phyloP scores from a whole-genome alignment of 2,797 vertebrate genomes.

The Tokudaia tokunoshimensis region DNA sequence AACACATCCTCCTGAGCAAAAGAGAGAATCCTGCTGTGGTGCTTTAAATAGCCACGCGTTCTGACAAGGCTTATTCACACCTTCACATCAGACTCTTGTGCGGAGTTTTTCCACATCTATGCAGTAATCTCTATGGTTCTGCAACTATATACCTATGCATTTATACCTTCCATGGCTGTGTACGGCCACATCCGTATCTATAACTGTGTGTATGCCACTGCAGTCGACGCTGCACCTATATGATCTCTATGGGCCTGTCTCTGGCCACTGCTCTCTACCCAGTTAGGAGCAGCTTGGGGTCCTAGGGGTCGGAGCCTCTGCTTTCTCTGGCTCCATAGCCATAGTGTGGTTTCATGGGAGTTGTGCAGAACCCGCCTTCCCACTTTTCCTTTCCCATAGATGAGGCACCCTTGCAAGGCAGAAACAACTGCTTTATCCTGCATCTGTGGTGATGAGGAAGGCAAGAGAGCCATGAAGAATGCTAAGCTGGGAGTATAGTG shows the following conservation, averaged over 20 bases:
- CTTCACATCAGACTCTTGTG: slow-evolving; percentile 41
- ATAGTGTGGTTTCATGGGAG: neutral
- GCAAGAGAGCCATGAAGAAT: neutral
- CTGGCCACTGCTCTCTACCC: neutral
- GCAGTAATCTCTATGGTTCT: slow-evolving; percentile 17
- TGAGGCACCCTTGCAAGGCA: neutral
- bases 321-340: neutral
- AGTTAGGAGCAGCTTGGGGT: neutral
- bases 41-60: slow-evolving; percentile 71
- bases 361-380: neutral
- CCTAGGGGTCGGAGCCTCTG: neutral
- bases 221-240: neutral
- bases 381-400: neutral
- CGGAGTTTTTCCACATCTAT: slow-evolving; percentile 23
- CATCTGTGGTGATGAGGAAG: neutral
- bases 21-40: slow-evolving; percentile 46
- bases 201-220: neutral
- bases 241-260: neutral
- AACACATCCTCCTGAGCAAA: slow-evolving; percentile 31
- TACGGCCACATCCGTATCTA: neutral
- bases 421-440: slow-evolving; percentile 36
- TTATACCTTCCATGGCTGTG: neutral
- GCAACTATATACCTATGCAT: neutral
- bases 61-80: slow-evolving; percentile 58
- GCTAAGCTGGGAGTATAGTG: no score